phyloP scores from a whole-genome alignment of 2,888 invertebrate genomes.

The Agriopis marginaria region DNA sequence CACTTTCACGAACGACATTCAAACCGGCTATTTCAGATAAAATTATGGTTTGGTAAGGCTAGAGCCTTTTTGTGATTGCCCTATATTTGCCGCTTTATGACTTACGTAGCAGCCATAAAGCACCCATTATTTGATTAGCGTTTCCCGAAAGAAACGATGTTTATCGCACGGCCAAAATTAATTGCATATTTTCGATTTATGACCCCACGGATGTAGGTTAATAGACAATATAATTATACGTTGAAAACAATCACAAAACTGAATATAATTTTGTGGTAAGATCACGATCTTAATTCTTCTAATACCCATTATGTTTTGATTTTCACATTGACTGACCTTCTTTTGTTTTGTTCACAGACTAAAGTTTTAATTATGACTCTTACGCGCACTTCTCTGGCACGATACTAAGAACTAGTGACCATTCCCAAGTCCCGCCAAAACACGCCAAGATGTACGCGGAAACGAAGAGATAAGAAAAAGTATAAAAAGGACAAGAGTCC shows the following conservation, averaged over 20 bases:
- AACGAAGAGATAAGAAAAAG: constrained; percentile 82
- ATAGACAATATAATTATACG: constrained; percentile 33
- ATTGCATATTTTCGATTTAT: constrained; percentile 42
- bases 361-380: constrained; percentile 52
- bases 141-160: constrained; percentile 42
- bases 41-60: constrained; percentile 49
- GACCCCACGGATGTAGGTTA: constrained; percentile 40
- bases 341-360: constrained; percentile 42
- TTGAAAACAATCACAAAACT: constrained; percentile 22
- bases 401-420: constrained; percentile 40
- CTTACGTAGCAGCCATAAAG: constrained; percentile 55
- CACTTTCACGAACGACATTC: constrained; percentile 65
- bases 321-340: background rate
- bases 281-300: constrained; percentile 5
- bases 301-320: background rate
- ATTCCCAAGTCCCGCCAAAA: constrained; percentile 79
- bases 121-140: constrained; percentile 59
- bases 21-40: constrained; percentile 64
- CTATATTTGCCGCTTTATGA: constrained; percentile 59
- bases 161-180: constrained; percentile 41
- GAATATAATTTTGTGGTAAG: constrained; percentile 7
- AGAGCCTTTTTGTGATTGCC: constrained; percentile 60
- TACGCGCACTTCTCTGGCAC: constrained; percentile 19
- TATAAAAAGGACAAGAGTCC: constrained; percentile 79
- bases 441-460: constrained; percentile 78